Evolutionary conservation across 2,797 vertebrate genomes (phyloP).

Genomic region (Silurus lanzhouensis): DNA sequence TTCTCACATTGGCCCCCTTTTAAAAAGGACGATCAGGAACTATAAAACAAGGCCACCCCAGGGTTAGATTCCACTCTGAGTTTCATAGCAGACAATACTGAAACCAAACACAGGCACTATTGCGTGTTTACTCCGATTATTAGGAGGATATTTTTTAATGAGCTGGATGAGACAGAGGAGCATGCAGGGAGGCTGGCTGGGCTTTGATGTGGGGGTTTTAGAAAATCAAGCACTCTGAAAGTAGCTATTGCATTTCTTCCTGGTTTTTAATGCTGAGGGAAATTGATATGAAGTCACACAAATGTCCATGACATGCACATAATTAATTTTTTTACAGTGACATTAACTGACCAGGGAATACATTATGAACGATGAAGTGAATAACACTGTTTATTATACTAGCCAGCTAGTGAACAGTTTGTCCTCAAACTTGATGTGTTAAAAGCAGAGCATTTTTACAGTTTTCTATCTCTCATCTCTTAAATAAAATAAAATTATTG

Average conservation of each 20-base stretch:
- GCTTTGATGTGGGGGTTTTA: background rate
- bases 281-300: background rate
- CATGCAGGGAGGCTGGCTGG: background rate
- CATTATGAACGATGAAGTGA: no score
- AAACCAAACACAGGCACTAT: constrained; percentile 5
- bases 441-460: no score
- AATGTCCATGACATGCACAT: background rate
- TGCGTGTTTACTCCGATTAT: background rate
- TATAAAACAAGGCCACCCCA: constrained; percentile 18
- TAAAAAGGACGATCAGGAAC: background rate
- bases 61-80: background rate
- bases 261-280: background rate
- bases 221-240: background rate
- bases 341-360: no score
- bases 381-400: no score
- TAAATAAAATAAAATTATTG: no score
- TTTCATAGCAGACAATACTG: background rate
- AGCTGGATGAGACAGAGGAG: background rate
- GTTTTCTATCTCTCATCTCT: no score
- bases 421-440: no score
- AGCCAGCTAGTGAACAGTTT: no score
- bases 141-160: constrained; percentile 12
- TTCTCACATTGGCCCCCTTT: constrained; percentile 1
- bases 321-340: background rate
- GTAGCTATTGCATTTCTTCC: background rate